phyloP scores from a whole-genome alignment of 2,113 vertebrate species.

The Equus quagga region DNA sequence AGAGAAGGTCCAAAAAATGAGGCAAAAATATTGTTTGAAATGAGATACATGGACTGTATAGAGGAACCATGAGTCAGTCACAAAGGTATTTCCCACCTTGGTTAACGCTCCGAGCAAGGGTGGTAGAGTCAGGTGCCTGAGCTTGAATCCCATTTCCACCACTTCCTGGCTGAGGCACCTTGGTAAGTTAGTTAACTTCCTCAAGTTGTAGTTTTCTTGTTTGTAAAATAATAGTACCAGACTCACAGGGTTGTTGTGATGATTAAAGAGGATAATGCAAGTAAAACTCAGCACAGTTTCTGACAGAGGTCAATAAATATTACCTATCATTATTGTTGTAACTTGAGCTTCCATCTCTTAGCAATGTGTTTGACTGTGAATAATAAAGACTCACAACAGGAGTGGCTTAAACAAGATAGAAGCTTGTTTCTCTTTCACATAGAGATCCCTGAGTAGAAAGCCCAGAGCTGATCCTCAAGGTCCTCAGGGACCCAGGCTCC shows the following conservation, averaged over 20 bases:
- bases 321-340: neutral
- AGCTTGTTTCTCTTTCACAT: neutral
- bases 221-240: neutral
- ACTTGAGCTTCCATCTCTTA: neutral
- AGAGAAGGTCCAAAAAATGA: neutral
- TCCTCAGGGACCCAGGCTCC: too few species aligned
- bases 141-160: neutral
- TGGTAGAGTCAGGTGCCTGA: neutral
- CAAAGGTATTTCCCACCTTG: neutral
- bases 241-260: neutral
- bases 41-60: neutral
- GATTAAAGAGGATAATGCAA: neutral
- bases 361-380: neutral
- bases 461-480: neutral
- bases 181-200: neutral
- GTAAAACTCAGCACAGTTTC: neutral
- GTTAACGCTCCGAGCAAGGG: neutral
- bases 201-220: neutral
- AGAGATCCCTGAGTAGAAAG: neutral
- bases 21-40: neutral
- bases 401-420: neutral
- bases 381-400: neutral
- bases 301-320: neutral
- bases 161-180: neutral
- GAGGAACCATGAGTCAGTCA: neutral